Evolutionary conservation across 2,113 vertebrate species (phyloP), one percentile per base, ranked within the genome.

Genomic region (Poeciliopsis turrubarensis): DNA sequence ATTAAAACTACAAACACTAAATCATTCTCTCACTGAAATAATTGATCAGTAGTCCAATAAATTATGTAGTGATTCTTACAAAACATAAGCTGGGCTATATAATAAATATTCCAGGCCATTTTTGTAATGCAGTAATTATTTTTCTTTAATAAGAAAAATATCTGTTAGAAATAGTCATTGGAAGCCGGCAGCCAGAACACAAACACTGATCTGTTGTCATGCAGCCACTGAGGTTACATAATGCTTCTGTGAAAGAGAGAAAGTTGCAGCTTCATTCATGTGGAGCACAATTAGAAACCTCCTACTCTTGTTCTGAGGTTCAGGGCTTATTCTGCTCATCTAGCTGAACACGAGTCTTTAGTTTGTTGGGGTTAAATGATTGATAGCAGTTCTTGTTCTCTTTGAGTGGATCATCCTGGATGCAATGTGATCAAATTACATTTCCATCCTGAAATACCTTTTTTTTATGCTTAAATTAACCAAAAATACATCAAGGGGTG

Each of bases 271-370:
- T 6, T 66, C 81, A 6, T 51, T 78, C 85, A 83, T 81, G 78
- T 83, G 81, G 72, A 83, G 22, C 70, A 67, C 72, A 83, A 81
- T 62, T 67, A 73, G 76, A 44, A 10, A 47, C 0, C 60, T 81
- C 78, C 78, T 64, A 65, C 67, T 81, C 80, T 65, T 5, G 27
- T 0, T 54, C 78, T n/a, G 22, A 5, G 44, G 15, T 80, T 67
- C 68, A 26, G 65, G 54, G 44, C 29, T 30, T 63, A 30, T 17
- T 31, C 61, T 14, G 29, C 19, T 63, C 29, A 7, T 30, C n/a
- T 29, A 31, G 61, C 15, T 8, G 6, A 14, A 31, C 61, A 30
- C 17, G 5, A 19, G 14, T 29, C 17, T 47, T 17, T 30, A 6
- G 7, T 31, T 30, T 15, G 27, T 63, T 63, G 27, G 29, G 12